Evolutionary conservation across 2,113 vertebrate genomes (phyloP).

Genomic region (Burhinus oedicnemus): DNA sequence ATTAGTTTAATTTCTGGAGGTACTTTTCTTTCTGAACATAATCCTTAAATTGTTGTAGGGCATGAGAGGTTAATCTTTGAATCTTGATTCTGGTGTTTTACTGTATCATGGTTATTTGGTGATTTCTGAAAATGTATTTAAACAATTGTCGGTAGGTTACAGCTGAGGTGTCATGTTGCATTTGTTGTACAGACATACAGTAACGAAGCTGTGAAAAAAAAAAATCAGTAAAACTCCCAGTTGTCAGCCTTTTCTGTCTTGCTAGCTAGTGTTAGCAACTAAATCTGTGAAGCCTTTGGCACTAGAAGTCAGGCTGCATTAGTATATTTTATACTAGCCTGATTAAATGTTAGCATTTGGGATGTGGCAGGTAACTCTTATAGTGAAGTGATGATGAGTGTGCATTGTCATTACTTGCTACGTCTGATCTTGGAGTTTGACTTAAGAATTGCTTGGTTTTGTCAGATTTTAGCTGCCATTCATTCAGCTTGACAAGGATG

Average conservation of each 20-base stretch:
- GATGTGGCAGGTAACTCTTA: background rate
- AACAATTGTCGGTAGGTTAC: background rate
- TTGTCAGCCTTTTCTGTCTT: conserved; percentile 31
- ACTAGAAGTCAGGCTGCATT: conserved; percentile 23
- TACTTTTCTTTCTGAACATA: background rate
- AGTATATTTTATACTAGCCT: background rate
- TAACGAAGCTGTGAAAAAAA: background rate
- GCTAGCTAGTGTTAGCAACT: background rate
- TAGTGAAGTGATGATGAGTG: background rate
- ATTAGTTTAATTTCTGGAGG: background rate
- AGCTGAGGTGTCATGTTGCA: background rate
- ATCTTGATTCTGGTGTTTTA: background rate
- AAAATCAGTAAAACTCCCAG: background rate
- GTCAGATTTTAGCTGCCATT: background rate
- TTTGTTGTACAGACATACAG: background rate
- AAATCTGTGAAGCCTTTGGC: conserved; percentile 31
- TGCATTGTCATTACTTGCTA: background rate
- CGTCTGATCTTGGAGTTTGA: background rate
- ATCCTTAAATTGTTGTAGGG: background rate
- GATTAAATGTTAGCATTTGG: background rate
- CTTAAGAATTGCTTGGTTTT: background rate
- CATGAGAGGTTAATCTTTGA: background rate
- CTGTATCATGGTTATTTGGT: background rate
- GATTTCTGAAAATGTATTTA: conserved; percentile 24
- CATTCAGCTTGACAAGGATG: background rate